Evolutionary conservation across 2,888 invertebrate species (phyloP).

Genomic region (Drosophila fulvimacula): DNA sequence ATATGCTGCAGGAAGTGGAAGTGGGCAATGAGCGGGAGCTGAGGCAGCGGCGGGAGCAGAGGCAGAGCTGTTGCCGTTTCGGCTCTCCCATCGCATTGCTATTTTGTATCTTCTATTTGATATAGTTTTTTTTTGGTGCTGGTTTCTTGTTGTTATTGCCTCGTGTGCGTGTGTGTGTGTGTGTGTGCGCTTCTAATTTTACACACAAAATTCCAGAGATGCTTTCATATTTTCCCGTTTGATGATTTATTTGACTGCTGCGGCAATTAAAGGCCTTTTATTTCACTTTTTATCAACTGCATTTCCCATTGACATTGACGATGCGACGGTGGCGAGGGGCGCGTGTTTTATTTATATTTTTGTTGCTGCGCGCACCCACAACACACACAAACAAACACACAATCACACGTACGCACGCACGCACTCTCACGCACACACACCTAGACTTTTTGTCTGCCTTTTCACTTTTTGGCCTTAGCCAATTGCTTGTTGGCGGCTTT

Average conservation of each 20-base stretch:
- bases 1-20: constrained; percentile 70
- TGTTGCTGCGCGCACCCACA: constrained; percentile 65
- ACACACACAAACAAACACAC: constrained; percentile 21
- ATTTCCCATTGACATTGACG: constrained; percentile 70
- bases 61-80: constrained; percentile 45
- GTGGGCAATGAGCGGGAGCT: constrained; percentile 30
- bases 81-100: constrained; percentile 53
- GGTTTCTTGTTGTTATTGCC: not conserved
- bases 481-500: constrained; percentile 10
- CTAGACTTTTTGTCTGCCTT: constrained; percentile 51
- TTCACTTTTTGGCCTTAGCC: constrained; percentile 36
- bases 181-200: constrained; percentile 72
- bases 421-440: constrained; percentile 34
- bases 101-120: constrained; percentile 41
- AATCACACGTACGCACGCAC: constrained; percentile 12
- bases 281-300: constrained; percentile 78
- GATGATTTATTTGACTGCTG: constrained; percentile 78
- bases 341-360: constrained; percentile 74
- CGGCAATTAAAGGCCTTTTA: constrained; percentile 78
- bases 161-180: constrained; percentile 15
- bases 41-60: not conserved
- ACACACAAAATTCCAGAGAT: constrained; percentile 72
- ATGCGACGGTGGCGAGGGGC: constrained; percentile 33
- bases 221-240: constrained; percentile 76
- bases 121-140: constrained; percentile 1